Conservation (phyloP, 1,140 invertebrate species). For the Portunus trituberculatus region DNA sequence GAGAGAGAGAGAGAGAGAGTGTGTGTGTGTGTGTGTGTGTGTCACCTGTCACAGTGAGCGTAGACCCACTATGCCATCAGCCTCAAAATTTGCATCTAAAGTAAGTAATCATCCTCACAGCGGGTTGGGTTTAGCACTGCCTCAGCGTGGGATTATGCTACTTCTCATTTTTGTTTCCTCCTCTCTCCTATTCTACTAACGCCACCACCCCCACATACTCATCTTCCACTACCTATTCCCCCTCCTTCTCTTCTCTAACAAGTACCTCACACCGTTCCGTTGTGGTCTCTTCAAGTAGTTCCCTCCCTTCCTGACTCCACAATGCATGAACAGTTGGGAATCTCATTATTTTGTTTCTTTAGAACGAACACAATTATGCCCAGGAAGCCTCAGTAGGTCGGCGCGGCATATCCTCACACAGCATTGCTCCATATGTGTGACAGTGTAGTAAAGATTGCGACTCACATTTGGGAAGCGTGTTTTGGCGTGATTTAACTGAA, state of each 20-base stretch:
- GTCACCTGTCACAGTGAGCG: neutral
- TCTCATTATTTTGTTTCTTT: neutral
- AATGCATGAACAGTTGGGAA: neutral
- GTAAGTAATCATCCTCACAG: neutral
- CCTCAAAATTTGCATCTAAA: neutral
- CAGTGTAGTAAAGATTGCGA: too few relatives aligned
- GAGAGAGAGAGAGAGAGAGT: neutral
- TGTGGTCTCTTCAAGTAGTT: neutral
- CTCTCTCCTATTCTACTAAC: neutral
- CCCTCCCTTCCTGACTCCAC: neutral
- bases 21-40: conserved; percentile 1
- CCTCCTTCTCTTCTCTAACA: neutral
- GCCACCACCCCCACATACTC: neutral
- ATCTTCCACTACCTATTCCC: conserved; percentile 7
- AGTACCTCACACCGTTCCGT: neutral
- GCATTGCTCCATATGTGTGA: too few relatives aligned
- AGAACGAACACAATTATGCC: neutral
- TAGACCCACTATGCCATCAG: neutral
- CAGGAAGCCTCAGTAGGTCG: too few relatives aligned
- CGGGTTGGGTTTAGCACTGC: neutral
- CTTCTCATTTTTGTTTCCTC: neutral
- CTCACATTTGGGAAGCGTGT: too few relatives aligned
- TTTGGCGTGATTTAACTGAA: too few relatives aligned
- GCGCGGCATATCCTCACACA: too few relatives aligned
- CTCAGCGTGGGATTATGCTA: neutral